phyloP scores from a whole-genome alignment of 2,888 invertebrate species.

The Cheiracanthium punctorium region DNA sequence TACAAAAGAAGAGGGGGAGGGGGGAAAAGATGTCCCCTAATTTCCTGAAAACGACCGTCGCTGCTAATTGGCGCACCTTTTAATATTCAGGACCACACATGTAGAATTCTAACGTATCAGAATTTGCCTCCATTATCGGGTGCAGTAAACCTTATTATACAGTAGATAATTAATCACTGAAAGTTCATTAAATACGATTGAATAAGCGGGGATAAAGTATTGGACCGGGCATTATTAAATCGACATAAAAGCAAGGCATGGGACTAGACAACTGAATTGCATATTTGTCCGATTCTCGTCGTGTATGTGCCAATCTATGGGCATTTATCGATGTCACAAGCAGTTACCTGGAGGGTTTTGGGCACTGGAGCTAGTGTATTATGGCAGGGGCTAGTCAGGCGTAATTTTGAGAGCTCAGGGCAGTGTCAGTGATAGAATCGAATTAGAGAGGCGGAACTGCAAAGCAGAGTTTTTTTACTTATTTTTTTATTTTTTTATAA shows the following conservation, averaged over 20 bases:
- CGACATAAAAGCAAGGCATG: slow-evolving; percentile 14
- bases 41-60: slow-evolving; percentile 29
- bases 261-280: neutral
- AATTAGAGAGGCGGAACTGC: neutral
- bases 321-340: neutral
- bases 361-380: neutral
- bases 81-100: slow-evolving; percentile 66
- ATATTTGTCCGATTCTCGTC: neutral
- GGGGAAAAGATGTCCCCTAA: neutral
- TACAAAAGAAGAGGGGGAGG: neutral
- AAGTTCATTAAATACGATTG: slow-evolving; percentile 60
- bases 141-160: slow-evolving; percentile 35
- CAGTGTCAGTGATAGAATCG: neutral
- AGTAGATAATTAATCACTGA: slow-evolving; percentile 52
- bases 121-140: slow-evolving; percentile 41
- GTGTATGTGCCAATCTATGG: neutral
- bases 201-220: slow-evolving; percentile 43
- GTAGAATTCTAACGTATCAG: slow-evolving; percentile 37
- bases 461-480: no score
- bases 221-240: slow-evolving; percentile 41
- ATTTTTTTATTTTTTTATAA: no score
- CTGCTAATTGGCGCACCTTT: slow-evolving; percentile 50
- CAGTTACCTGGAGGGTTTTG: neutral
- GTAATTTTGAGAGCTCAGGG: neutral
- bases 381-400: neutral